Evolutionary conservation across 2,888 invertebrate species (phyloP), one percentile per base, ranked within the genome.

Genomic region (Galeopsomyia nigrocyanea): DNA sequence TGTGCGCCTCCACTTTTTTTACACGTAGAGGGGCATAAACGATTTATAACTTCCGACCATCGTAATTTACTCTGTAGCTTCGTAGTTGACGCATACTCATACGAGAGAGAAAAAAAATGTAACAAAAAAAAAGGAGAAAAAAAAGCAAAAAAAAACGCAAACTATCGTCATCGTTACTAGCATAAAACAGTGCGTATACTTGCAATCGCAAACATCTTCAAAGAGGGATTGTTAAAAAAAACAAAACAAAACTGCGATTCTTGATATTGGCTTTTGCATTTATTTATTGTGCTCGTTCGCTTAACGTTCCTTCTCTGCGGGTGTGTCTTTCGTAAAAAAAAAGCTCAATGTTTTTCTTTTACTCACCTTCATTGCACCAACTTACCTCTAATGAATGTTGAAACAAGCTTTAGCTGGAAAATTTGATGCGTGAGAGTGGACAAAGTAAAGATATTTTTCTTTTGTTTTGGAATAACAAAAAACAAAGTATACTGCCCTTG

Each of bases 41-140:
- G 53, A 62, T 67, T 63, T 62, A 53, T 63, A 65, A 68, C 63
- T 72, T 57, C 51, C 50, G 72, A 62, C 56, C 31, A 58, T 56
- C 57, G 63, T 68, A 55, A 64, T 13, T 53, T 66, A 49, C 62
- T 39, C 39, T 62, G 57, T 66, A 70, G 56, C 56, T 67, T 26
- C 39, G 73, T 73, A 62, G 61, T 65, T 73, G 64, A 73, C 39
- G 55, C 68, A 60, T 69, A 62, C 53, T 60, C 70, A 39, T 39
- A 39, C 39, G 39, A 39, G 39, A 39, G 7, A 39, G 39, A 39
- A 13, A 39, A 13, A 39, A n/a, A n/a, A n/a, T n/a, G n/a, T n/a
- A 7, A 31, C 7, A 31, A 7, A 31, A 13, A 39, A 13, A 39
- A 1, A 10, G 39, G 10, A 13, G 1, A 13, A 39, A 39, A 39